phyloP scores from a whole-genome alignment of 2,797 vertebrate genomes.

The Amblyraja radiata region DNA sequence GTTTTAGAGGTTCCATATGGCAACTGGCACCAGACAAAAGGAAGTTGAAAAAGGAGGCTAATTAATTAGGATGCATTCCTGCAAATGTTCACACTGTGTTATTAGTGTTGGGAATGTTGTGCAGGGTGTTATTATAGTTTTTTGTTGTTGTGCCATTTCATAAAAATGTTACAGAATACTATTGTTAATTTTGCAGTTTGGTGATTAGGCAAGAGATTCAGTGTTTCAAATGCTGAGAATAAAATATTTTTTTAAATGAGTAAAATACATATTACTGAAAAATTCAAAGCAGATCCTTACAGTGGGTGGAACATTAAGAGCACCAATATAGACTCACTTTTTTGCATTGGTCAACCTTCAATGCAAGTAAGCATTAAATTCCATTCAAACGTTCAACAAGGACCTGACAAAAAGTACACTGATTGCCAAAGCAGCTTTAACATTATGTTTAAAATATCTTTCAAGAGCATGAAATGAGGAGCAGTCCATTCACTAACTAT shows the following conservation, averaged over 20 bases:
- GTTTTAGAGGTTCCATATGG: constrained; percentile 78
- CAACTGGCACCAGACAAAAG: constrained; percentile 63
- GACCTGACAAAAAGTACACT: neutral
- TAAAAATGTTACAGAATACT: constrained; percentile 44
- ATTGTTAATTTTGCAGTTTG: constrained; percentile 3
- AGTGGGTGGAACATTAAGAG: neutral
- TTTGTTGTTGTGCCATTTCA: constrained; percentile 55
- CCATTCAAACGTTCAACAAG: neutral
- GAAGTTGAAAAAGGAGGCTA: constrained; percentile 59
- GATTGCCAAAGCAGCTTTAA: neutral
- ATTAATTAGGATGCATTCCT: constrained; percentile 60
- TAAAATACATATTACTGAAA: neutral
- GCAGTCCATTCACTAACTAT: neutral
- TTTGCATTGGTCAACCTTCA: neutral
- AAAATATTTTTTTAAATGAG: too few species aligned
- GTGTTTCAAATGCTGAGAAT: neutral
- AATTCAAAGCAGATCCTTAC: neutral
- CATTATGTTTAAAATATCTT: neutral
- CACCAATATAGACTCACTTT: neutral
- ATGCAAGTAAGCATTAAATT: too few species aligned
- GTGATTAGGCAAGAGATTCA: neutral
- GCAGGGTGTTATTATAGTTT: constrained; percentile 54
- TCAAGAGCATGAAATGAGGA: neutral
- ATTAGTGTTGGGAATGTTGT: constrained; percentile 55
- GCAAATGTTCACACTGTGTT: constrained; percentile 56